Base-by-base conservation (phyloP, 2,113 vertebrate genomes). In the Castor canadensis region DNA sequence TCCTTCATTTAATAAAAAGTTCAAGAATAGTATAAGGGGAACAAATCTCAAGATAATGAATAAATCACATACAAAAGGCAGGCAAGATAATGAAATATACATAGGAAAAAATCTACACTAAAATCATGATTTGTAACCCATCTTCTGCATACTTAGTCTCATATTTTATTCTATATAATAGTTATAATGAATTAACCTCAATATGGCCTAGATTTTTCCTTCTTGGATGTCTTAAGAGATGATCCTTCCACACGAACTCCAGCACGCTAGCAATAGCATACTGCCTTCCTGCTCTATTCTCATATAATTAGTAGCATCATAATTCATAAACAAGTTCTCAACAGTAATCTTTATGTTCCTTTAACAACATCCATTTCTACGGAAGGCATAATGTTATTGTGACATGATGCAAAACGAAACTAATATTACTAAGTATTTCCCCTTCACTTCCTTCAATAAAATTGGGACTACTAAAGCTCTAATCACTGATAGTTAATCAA, bases 111-210 rank as follows among this genome's bases (percentile, higher is more conserved):
- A 38, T 1, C 13, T 81, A 64, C 43, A 62, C 8, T 93, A 52
- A 92, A 93, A 91, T 76, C 90, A 89, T 28, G 3, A 71, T 89
- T 90, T 89, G 4, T 92, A 93, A 92, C 76, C n/a, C 85, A 15
- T 86, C 43, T 89, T 89, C 38, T 47, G 4, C 10, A 77, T 86
- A 45, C 0, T 80, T 38, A 58, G 38, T 47, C 2, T 77, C 19
- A 66, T 60, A 94, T 88, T 94, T 87, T 90, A 66, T 86, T 28
- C 19, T 56, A 58, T 1, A 80, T 69, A 69, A 69, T 2, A 89
- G n/a, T 32, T 86, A 79, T 20, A 82, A 69, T 49, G 77, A 93
- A 83, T 87, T 87, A 95, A 72, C 26, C 32, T 86, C n/a, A 64
- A 7, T 66, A 45, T 87, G 88, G 62, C 30, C 30, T 54, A 80